A percentile compares a stretch with the other conserved stretches of the same genome.
Evolutionary conservation across 1,140 invertebrate genomes (phyloP).

Genomic region (Papilio machaon): DNA sequence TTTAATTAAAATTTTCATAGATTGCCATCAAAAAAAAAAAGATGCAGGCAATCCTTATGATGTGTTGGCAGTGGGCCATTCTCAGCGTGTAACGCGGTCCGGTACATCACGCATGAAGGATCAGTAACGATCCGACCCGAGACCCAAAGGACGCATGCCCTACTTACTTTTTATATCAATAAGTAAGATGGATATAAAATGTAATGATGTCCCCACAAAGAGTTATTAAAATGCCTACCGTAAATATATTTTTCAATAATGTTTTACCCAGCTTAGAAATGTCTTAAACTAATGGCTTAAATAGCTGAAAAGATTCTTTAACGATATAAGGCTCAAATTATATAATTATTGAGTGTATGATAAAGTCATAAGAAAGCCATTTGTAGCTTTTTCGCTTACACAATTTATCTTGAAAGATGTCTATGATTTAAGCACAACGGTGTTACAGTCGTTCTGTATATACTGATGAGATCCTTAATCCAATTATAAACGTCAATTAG

Average conservation of each 20-base stretch:
- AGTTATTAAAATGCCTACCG: not conserved
- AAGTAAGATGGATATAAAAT: not conserved
- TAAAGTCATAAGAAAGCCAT: not conserved
- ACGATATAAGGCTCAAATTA: not conserved
- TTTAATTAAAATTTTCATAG: not conserved
- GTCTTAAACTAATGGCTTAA: not conserved
- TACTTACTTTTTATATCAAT: constrained; percentile 9
- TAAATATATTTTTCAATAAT: not conserved
- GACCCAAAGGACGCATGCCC: not conserved
- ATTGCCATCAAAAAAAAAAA: not conserved
- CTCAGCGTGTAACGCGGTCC: not conserved
- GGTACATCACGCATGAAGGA: constrained; percentile 19
- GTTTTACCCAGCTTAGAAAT: not conserved
- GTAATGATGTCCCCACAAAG: not conserved
- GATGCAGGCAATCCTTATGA: constrained; percentile 2
- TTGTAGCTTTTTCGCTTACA: not conserved
- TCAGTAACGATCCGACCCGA: constrained; percentile 16
- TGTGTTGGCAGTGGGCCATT: constrained; percentile 3
- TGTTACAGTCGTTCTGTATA: not conserved
- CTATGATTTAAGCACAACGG: not conserved
- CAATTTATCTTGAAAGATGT: not conserved
- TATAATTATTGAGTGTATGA: not conserved
- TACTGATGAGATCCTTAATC: not conserved
- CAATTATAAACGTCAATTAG: not conserved
- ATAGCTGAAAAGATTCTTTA: not conserved